Conservation (phyloP, 2,888 invertebrate species). For the Zonitis immaculata region DNA sequence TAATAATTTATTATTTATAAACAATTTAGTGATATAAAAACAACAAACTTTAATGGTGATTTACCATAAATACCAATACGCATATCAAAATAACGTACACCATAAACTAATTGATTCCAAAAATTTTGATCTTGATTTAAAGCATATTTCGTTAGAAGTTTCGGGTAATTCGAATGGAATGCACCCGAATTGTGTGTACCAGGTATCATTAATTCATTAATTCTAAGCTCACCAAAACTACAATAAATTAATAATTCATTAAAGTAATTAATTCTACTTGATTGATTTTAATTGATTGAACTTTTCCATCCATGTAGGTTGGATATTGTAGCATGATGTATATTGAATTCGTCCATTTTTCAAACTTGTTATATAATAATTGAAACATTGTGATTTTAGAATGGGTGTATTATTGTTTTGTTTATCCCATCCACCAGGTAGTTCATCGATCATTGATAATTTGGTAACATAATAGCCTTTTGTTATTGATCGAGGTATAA, state of each 20-base stretch:
- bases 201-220: conserved; percentile 56
- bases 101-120: conserved; percentile 56
- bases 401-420: conserved; percentile 20
- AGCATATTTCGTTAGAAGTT: conserved; percentile 14
- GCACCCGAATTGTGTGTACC: conserved; percentile 65
- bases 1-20: not conserved
- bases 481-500: conserved; percentile 3
- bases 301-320: conserved; percentile 78
- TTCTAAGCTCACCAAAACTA: conserved; percentile 37
- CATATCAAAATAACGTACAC: conserved; percentile 58
- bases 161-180: conserved; percentile 42
- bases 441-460: conserved; percentile 38
- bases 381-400: conserved; percentile 55
- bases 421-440: conserved; percentile 41
- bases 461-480: conserved; percentile 45
- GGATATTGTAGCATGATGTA: conserved; percentile 67
- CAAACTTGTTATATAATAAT: conserved; percentile 63
- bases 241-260: conserved; percentile 2
- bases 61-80: conserved; percentile 52
- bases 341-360: conserved; percentile 55
- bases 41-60: conserved; percentile 4
- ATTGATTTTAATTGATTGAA: conserved; percentile 9
- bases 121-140: conserved; percentile 53
- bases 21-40: not conserved
- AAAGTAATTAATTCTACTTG: conserved; percentile 1